Base-by-base conservation (phyloP, 2,113 vertebrate species). In the Pelusios castaneus region DNA sequence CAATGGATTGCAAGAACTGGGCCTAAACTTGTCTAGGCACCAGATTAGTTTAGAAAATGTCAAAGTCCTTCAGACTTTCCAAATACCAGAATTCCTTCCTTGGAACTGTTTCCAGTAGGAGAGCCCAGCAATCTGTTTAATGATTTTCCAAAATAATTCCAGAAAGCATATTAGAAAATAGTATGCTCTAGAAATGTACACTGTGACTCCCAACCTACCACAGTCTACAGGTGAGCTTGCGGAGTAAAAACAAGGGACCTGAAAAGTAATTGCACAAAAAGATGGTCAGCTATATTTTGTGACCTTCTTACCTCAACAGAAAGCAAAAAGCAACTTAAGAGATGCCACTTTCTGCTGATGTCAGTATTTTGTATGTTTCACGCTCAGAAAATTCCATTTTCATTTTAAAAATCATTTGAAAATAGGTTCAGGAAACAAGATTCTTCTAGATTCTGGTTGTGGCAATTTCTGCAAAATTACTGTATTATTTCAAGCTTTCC, bases 401-500 rank as follows among this genome's bases (percentile, higher is more conserved):
- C 90, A 92, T 11, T 88, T 67, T 41, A 67, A 58, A 84, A 90
- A 94, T 80, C 90, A 75, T 89, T 95, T 91, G 89, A 93, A 91
- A 92, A 60, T 77, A 82, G 82, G 85, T 67, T 87, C 3, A 41
- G 84, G 90, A 75, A 89, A 90, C 12, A 84, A 84, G 54, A 70
- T 38, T 70, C 51, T 67, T 51, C 87, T 43, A 88, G 86, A 78
- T 89, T 93, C 25, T 84, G 90, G 84, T 88, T 73, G 63, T 93
- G 77, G 93, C 67, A 89, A 67, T 94, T 95, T 94, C 58, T 89
- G 78, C 90, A 89, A 94, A 93, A 51, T 75, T 91, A 84, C 75
- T 82, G 89, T 93, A 97, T 95, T 89, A 78, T 31, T 5, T 86
- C 49, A 2, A 24, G 90, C 90, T 94, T 82, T 92, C 85, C 80